Percentiles rank a stretch among this genome's conserved stretches.
Evolutionary conservation across 1,140 invertebrate species (phyloP).

Genomic region (Popillia japonica): DNA sequence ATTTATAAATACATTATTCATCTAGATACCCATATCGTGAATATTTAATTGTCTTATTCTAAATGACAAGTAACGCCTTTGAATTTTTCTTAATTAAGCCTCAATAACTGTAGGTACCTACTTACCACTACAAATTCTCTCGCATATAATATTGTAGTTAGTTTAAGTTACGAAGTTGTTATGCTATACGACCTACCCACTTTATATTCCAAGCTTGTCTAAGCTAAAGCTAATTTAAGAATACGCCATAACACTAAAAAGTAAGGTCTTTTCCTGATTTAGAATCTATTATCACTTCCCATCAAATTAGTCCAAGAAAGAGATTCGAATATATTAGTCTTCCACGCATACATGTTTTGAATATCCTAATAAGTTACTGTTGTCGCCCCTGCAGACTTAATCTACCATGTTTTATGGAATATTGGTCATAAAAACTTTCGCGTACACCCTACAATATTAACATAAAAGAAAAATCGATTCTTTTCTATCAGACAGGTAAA

Average conservation of each 20-base stretch:
- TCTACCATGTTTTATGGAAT: constrained; percentile 26
- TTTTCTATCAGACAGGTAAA: constrained; percentile 25
- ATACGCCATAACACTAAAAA: neutral
- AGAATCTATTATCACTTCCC: neutral
- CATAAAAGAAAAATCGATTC: constrained; percentile 33
- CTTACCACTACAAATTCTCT: too few relatives aligned
- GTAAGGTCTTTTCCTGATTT: neutral
- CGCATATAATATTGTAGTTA: too few relatives aligned
- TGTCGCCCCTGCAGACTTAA: constrained; percentile 12
- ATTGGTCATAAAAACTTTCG: constrained; percentile 21
- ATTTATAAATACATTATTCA: too few relatives aligned
- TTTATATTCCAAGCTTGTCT: too few relatives aligned
- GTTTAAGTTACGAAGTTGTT: too few relatives aligned
- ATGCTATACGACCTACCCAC: too few relatives aligned
- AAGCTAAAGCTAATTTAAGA: too few relatives aligned
- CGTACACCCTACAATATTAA: constrained; percentile 5
- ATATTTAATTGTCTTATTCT: too few relatives aligned
- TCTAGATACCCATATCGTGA: too few relatives aligned
- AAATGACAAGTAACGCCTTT: too few relatives aligned
- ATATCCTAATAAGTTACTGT: constrained; percentile 28
- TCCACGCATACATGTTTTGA: neutral
- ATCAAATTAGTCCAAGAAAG: neutral
- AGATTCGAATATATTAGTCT: neutral
- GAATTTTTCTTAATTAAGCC: too few relatives aligned
- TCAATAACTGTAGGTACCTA: too few relatives aligned